Base-by-base conservation (phyloP, 1,140 invertebrate genomes). In the Paraescarpia echinospica region DNA sequence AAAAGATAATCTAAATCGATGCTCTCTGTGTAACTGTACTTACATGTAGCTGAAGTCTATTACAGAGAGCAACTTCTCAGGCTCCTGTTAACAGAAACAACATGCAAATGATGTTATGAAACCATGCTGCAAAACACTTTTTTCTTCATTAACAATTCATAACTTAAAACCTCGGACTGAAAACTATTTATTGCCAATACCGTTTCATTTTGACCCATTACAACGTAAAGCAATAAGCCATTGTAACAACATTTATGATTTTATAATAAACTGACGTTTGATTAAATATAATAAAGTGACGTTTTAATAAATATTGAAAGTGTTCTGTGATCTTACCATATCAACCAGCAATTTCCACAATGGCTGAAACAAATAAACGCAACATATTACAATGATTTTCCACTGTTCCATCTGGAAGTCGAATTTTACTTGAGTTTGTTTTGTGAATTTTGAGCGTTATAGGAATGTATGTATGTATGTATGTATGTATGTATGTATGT, bases 1-100 rank as follows among this genome's bases (percentile, higher is more conserved):
- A 41, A 41, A 41, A 41, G 4, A 41, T 41, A 41, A 22, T 18
- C 18, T 91, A 33, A 91, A 34, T n/a, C 0, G 48, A 33, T 1
- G 12, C 14, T 31, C n/a, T 91, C 41, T 41, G 33, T n/a, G 35
- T 48, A 89, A 34, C 51, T 92, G 34, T n/a, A 96, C 96, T 97
- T 96, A 97, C 97, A 98, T 97, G 94, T 98, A 98, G 96, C 98
- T 97, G 95, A 99, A 99, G 96, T 99, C 98, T 93, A 99, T 98
- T 6, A 97, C 97, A 0, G 98, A 98, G 6, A 98, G 97, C 22
- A 99, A 95, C 95, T 97, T 94, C 95, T 98, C 98, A 0, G 98
- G 98, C 93, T 97, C 97, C 96, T 96, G 91, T 90, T 93, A 94
- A 90, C 91, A 90, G 91, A 91, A 93, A 92, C 22, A n/a, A 22